Percentiles rank a stretch among this genome's conserved stretches.
Evolutionary conservation across 2,888 invertebrate genomes (phyloP).

Genomic region (Stomorhina lunata): DNA sequence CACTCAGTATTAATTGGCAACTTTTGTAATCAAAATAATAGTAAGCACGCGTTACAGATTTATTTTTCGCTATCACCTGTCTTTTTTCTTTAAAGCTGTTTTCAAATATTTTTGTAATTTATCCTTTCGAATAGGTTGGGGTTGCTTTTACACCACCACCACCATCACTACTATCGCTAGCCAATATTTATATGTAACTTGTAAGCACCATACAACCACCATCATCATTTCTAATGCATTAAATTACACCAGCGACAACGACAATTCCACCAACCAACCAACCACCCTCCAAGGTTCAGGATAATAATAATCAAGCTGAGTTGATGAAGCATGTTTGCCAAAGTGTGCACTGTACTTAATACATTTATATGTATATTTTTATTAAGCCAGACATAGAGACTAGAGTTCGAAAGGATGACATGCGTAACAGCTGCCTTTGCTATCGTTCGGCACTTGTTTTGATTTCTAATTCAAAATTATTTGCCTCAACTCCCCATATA

Average conservation of each 20-base stretch:
- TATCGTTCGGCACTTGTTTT: constrained; percentile 57
- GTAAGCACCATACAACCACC: constrained; percentile 48
- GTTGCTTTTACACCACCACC: constrained; percentile 59
- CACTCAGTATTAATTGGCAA: constrained; percentile 48
- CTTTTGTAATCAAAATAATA: constrained; percentile 51
- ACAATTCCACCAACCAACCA: constrained; percentile 5
- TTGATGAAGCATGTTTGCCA: background rate
- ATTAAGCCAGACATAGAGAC: too few species aligned
- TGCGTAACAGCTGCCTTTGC: constrained; percentile 55
- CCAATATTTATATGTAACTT: background rate
- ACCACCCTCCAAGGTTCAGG: constrained; percentile 36
- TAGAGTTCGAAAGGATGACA: constrained; percentile 29
- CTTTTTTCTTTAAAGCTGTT: constrained; percentile 58
- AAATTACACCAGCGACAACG: constrained; percentile 36
- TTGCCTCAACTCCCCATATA: constrained; percentile 14
- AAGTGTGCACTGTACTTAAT: constrained; percentile 54
- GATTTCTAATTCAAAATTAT: constrained; percentile 25
- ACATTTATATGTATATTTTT: too few species aligned
- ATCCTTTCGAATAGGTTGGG: constrained; percentile 51
- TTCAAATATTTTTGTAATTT: constrained; percentile 47
- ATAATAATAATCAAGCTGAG: constrained; percentile 24
- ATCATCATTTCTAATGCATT: constrained; percentile 58
- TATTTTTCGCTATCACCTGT: constrained; percentile 51
- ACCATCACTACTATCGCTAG: background rate
- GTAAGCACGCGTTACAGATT: constrained; percentile 61